Percentiles rank a stretch among this genome's conserved stretches.
Conservation (phyloP, 2,113 vertebrate species). For the Echinops telfairi region DNA sequence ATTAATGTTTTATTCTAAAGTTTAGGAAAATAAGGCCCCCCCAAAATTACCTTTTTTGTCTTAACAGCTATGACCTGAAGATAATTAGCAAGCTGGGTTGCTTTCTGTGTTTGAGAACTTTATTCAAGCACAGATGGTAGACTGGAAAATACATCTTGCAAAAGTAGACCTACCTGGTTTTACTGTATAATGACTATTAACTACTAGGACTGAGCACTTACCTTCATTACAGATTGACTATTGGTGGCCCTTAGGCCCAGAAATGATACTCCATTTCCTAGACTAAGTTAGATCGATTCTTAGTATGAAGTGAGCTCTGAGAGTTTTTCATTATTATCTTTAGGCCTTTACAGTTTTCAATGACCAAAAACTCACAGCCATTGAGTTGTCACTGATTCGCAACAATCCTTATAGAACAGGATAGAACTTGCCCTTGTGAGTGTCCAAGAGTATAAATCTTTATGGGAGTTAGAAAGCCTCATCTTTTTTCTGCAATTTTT, state of each 20-base stretch:
- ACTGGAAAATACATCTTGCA: neutral
- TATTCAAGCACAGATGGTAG: slow-evolving; percentile 6
- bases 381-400: too few species aligned
- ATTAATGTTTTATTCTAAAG: neutral
- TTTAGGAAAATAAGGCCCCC: slow-evolving; percentile 30
- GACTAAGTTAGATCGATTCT: neutral
- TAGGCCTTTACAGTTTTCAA: too few species aligned
- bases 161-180: slow-evolving; percentile 20
- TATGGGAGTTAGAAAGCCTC: too few species aligned
- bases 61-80: slow-evolving; percentile 1
- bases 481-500: too few species aligned
- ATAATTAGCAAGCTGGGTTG: slow-evolving; percentile 33
- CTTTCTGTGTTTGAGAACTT: neutral
- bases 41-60: too few species aligned
- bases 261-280: slow-evolving; percentile 15
- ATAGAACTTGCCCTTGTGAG: too few species aligned
- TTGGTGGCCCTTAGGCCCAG: neutral
- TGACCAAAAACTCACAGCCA: too few species aligned
- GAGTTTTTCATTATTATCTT: too few species aligned
- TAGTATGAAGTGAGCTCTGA: too few species aligned
- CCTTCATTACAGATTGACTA: slow-evolving; percentile 37
- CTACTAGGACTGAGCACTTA: neutral
- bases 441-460: too few species aligned
- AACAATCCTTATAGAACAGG: too few species aligned
- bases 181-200: slow-evolving; percentile 30